A percentile compares a stretch with the other conserved stretches of the same genome.
Conservation (phyloP, 2,888 invertebrate species). For the Eretmocerus hayati region DNA sequence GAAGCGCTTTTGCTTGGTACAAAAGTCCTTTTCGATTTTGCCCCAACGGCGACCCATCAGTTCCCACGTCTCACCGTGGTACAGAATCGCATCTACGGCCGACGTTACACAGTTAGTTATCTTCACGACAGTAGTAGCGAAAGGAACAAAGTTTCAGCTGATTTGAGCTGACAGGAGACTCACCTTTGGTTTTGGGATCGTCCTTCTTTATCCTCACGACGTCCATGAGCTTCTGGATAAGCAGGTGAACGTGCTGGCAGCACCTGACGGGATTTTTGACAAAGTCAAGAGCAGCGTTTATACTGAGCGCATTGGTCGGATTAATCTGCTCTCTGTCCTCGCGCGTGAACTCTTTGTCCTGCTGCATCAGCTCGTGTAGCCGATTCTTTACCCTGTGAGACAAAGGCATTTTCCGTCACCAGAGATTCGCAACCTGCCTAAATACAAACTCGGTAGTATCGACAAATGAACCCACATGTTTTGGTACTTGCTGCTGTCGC, state of each 20-base stretch:
- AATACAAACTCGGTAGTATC: background rate
- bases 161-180: background rate
- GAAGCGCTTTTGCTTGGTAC: constrained; percentile 82
- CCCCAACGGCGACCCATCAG: constrained; percentile 96
- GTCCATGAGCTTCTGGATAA: constrained; percentile 80
- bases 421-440: background rate
- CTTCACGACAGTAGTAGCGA: background rate
- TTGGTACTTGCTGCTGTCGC: constrained; percentile 92
- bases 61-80: constrained; percentile 99
- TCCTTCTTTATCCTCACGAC: constrained; percentile 81
- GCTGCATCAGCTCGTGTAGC: constrained; percentile 86
- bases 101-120: background rate
- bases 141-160: background rate
- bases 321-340: constrained; percentile 84
- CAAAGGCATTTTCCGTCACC: background rate
- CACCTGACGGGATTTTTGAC: constrained; percentile 93
- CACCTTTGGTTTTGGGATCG: constrained; percentile 80
- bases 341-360: constrained; percentile 76
- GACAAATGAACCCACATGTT: constrained; percentile 68
- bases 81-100: constrained; percentile 74
- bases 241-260: constrained; percentile 81
- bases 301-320: constrained; percentile 87
- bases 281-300: constrained; percentile 84
- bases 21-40: constrained; percentile 97
- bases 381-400: constrained; percentile 83